phyloP scores from a whole-genome alignment of 1,140 invertebrate species.

The Heliconius hermathena region DNA sequence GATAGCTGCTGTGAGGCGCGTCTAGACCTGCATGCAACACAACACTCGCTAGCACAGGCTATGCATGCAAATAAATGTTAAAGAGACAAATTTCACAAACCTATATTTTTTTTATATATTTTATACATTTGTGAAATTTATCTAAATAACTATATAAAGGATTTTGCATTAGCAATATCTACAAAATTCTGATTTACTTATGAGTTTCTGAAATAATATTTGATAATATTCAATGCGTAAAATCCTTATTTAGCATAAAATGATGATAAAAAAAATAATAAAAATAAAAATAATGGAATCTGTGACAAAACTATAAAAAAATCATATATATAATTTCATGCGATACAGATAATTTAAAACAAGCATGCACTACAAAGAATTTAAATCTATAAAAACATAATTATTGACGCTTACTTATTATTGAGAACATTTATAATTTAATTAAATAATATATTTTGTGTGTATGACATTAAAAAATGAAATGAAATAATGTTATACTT shows the following conservation, averaged over 20 bases:
- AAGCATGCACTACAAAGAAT: not conserved
- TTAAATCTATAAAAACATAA: not conserved
- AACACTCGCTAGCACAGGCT: slow-evolving; percentile 73
- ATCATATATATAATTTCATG: not conserved
- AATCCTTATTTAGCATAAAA: not conserved
- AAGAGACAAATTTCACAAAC: slow-evolving; percentile 24
- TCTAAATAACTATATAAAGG: not conserved
- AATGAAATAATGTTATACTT: not conserved
- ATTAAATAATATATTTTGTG: not conserved
- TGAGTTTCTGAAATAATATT: not conserved
- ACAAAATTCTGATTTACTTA: not conserved
- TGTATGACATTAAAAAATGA: slow-evolving; percentile 13
- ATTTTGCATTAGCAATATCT: not conserved
- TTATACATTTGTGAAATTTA: not conserved
- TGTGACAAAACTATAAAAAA: not conserved
- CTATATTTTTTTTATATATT: not conserved
- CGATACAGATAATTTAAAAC: not conserved
- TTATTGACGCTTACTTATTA: too few species aligned
- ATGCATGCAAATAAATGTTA: slow-evolving; percentile 60
- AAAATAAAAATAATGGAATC: not conserved
- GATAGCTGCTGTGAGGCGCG: slow-evolving; percentile 90
- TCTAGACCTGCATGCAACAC: slow-evolving; percentile 86
- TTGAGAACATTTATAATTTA: too few species aligned
- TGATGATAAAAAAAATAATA: not conserved
- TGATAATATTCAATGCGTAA: slow-evolving; percentile 1